Percentiles rank a stretch among this genome's conserved stretches.
Evolutionary conservation across 1,140 invertebrate genomes (phyloP).

Genomic region (Choristoneura fumiferana): DNA sequence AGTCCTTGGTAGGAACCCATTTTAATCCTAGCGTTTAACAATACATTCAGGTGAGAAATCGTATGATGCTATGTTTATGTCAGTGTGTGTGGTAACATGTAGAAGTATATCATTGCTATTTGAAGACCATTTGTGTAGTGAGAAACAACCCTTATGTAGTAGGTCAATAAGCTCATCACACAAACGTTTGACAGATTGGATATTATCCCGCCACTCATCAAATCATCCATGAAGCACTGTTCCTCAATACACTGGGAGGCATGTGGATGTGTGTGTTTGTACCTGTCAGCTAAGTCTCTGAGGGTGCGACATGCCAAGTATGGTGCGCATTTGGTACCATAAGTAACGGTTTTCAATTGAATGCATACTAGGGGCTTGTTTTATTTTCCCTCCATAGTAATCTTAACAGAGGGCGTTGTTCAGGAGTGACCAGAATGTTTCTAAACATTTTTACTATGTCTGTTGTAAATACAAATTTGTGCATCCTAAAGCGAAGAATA

Average conservation of each 20-base stretch:
- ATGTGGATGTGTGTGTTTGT: slow-evolving; percentile 7
- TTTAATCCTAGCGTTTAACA: slow-evolving; percentile 24
- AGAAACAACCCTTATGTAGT: slow-evolving; percentile 30
- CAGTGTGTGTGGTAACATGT: background rate
- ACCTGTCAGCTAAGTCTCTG: slow-evolving; percentile 35
- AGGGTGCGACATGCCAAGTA: slow-evolving; percentile 45
- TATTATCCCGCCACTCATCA: background rate
- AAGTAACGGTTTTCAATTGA: slow-evolving; percentile 51
- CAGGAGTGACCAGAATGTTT: slow-evolving; percentile 30
- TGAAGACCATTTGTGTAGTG: slow-evolving; percentile 43
- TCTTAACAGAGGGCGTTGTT: slow-evolving; percentile 36
- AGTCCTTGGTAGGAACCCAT: slow-evolving; percentile 20
- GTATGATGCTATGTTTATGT: background rate
- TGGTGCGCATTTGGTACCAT: slow-evolving; percentile 48
- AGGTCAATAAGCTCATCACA: slow-evolving; percentile 32
- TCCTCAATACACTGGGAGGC: background rate
- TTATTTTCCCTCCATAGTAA: slow-evolving; percentile 53
- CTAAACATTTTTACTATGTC: slow-evolving; percentile 55
- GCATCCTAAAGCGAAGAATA: slow-evolving; percentile 46
- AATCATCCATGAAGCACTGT: slow-evolving; percentile 18
- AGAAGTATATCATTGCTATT: slow-evolving; percentile 27
- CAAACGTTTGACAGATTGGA: slow-evolving; percentile 16
- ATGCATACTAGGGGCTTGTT: slow-evolving; percentile 30
- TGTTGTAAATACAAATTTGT: slow-evolving; percentile 40
- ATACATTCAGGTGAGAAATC: background rate